Evolutionary conservation across 53 echinoderm and acorn worm species (phyloP).

Genomic region (Patiria pectinifera): DNA sequence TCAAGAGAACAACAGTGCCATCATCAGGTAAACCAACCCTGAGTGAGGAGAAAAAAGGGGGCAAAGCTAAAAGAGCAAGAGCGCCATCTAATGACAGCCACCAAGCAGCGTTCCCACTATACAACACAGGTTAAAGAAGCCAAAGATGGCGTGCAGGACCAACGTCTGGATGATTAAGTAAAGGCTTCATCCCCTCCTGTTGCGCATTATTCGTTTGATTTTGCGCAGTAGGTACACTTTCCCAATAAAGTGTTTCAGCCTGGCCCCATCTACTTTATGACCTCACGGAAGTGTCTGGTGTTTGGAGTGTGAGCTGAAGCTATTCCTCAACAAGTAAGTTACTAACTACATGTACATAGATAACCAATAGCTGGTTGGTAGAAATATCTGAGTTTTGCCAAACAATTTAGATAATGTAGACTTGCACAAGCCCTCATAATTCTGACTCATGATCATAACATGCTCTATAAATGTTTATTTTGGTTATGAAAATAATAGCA

Average conservation of each 20-base stretch:
- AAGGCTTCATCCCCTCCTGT: constrained; percentile 1
- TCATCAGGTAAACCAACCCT: constrained; percentile 29
- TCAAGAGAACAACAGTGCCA: constrained; percentile 32
- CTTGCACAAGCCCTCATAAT: no score
- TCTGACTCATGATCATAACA: no score
- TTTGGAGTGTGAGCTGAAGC: constrained; percentile 73
- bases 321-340: constrained; percentile 47
- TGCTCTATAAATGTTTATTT: no score
- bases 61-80: constrained; percentile 37
- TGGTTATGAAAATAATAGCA: no score
- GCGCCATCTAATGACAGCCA: constrained; percentile 20
- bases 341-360: no score
- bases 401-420: no score
- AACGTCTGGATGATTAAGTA: constrained; percentile 3
- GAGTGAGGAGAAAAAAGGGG: constrained; percentile 29
- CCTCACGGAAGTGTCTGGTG: constrained; percentile 65
- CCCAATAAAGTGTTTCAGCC: constrained; percentile 67
- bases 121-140: constrained; percentile 36
- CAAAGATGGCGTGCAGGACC: constrained; percentile 6
- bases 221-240: constrained; percentile 73
- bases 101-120: constrained; percentile 21
- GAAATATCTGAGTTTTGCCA: no score
- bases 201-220: constrained; percentile 75
- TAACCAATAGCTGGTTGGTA: no score
- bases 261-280: constrained; percentile 65